A percentile compares a stretch with the other conserved stretches of the same genome.
phyloP scores from a whole-genome alignment of 2,888 invertebrate genomes.

The Temnothorax ravouxi region DNA sequence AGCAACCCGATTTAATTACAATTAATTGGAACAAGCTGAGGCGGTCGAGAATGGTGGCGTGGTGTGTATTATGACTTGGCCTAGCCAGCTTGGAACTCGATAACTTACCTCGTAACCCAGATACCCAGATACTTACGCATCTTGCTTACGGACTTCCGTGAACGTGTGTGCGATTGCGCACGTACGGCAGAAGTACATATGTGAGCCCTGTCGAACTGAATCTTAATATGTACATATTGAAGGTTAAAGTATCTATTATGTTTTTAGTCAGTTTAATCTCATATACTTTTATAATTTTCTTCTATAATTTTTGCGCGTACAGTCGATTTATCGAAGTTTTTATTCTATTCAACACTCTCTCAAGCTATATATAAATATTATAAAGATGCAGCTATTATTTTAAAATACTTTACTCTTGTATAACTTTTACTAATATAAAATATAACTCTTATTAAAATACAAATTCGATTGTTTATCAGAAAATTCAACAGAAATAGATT shows the following conservation, averaged over 20 bases:
- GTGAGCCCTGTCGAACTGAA: background rate
- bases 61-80: conserved; percentile 7
- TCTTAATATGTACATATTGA: background rate
- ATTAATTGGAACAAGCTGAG: conserved; percentile 12
- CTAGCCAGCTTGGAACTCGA: conserved; percentile 20
- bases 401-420: background rate
- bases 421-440: background rate
- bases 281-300: no score
- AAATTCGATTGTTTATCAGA: background rate
- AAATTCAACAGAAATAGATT: background rate
- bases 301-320: no score
- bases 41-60: background rate
- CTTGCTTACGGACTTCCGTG: background rate
- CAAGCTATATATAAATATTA: background rate
- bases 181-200: background rate
- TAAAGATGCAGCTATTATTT: background rate
- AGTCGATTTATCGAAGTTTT: background rate
- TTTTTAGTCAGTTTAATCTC: no score
- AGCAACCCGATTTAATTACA: background rate
- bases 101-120: conserved; percentile 75
- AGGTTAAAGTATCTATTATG: background rate
- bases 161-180: background rate
- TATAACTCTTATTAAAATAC: background rate
- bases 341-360: background rate
- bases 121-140: conserved; percentile 64